These are phyloP conservation scores for Melipona bicolor DNA, from an alignment of 2,888 invertebrate genomes.

Conservation along the genomic window DNA sequence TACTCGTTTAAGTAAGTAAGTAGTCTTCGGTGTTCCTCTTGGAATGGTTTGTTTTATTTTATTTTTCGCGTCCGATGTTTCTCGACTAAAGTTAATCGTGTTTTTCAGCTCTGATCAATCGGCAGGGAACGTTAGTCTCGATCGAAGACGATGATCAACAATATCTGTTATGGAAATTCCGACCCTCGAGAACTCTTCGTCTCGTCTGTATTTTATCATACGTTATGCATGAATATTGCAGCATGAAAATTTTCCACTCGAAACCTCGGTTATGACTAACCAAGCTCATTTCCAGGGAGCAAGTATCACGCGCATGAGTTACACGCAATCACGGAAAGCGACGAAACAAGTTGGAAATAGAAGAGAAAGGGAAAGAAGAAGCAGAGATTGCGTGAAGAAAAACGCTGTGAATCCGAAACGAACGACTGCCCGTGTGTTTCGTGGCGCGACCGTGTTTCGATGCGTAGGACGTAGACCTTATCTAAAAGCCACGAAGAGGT, in stretches of 20 bases:
- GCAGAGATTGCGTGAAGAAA: slow-evolving; percentile 8
- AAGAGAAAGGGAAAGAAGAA: slow-evolving; percentile 2
- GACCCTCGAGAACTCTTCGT: neutral
- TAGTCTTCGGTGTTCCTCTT: neutral
- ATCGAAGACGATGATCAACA: neutral
- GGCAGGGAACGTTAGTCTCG: too few relatives aligned
- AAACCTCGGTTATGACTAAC: neutral
- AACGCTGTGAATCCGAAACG: slow-evolving; percentile 17
- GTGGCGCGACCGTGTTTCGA: slow-evolving; percentile 40
- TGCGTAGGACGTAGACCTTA: slow-evolving; percentile 72
- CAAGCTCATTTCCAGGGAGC: neutral
- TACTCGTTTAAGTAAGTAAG: neutral
- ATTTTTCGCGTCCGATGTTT: neutral
- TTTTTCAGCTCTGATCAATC: neutral
- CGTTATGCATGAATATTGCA: neutral
- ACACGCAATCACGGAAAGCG: neutral
- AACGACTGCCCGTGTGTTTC: slow-evolving; percentile 48
- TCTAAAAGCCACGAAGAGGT: slow-evolving; percentile 72
- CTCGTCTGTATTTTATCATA: neutral
- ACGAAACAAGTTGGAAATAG: neutral
- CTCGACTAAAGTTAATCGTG: neutral
- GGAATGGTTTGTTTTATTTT: neutral
- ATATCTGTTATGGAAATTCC: neutral
- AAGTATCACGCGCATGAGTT: neutral
- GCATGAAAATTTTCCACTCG: neutral